phyloP scores from a whole-genome alignment of 2,113 vertebrate species.

The Anguilla rostrata region DNA sequence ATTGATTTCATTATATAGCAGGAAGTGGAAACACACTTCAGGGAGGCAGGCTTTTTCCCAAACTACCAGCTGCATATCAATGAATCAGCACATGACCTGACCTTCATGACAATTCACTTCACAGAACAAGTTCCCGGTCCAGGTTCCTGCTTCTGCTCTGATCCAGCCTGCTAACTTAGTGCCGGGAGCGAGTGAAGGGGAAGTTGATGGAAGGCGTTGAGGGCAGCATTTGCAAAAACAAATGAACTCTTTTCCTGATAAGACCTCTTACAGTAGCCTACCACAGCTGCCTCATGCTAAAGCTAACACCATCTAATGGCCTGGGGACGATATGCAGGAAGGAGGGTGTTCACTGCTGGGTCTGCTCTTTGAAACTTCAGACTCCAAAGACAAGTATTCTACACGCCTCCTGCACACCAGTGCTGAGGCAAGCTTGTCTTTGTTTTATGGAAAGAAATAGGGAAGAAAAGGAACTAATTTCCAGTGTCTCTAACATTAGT shows the following conservation, averaged over 20 bases:
- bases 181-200: background rate
- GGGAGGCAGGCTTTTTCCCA: background rate
- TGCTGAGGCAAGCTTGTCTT: background rate
- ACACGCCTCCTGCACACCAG: background rate
- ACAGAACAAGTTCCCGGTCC: background rate
- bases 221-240: background rate
- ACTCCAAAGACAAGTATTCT: background rate
- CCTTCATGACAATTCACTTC: background rate
- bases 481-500: background rate
- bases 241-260: background rate
- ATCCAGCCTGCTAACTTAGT: background rate
- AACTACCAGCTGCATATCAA: background rate
- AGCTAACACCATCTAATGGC: background rate
- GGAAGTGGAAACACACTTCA: background rate
- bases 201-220: background rate
- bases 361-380: background rate
- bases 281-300: background rate
- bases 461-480: background rate
- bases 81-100: background rate
- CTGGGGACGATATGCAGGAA: background rate
- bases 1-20: background rate
- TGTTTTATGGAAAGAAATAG: background rate
- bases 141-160: background rate
- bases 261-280: background rate
- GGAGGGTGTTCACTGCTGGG: background rate